These are phyloP conservation scores for Drosophila siamana DNA, from an alignment of 2,888 invertebrate genomes.

Conservation along the genomic window DNA sequence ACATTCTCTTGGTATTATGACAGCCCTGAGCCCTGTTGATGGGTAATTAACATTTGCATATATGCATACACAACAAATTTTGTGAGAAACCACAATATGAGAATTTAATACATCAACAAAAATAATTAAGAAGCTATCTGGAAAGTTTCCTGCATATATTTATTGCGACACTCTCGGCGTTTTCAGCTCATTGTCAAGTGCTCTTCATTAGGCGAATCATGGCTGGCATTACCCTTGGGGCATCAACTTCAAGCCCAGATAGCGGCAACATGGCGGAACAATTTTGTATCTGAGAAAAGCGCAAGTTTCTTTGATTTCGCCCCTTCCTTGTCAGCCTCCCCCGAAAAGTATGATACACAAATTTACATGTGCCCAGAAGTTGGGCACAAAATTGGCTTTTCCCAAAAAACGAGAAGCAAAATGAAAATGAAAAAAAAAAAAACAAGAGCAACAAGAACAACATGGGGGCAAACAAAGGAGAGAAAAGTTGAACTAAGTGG, in stretches of 20 bases:
- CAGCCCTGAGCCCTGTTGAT: background rate
- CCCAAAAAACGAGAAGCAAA: constrained; percentile 15
- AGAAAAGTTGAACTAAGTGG: constrained; percentile 56
- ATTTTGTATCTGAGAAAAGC: constrained; percentile 58
- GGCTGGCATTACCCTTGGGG: constrained; percentile 51
- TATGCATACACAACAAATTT: background rate
- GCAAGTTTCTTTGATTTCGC: constrained; percentile 62
- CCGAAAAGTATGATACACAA: constrained; percentile 35
- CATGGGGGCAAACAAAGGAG: constrained; percentile 47
- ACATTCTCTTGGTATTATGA: background rate
- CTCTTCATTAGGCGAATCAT: constrained; percentile 55
- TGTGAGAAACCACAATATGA: constrained; percentile 24
- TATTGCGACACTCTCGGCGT: constrained; percentile 28
- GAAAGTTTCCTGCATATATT: constrained; percentile 27
- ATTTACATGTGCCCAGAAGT: constrained; percentile 55
- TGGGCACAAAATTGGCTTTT: constrained; percentile 60
- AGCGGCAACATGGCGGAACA: constrained; percentile 10
- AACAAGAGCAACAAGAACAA: constrained; percentile 17
- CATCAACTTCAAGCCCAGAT: constrained; percentile 27
- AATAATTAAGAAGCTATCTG: constrained; percentile 52
- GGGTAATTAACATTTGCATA: constrained; percentile 24
- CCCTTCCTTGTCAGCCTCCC: background rate
- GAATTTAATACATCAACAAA: constrained; percentile 36
- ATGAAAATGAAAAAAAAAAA: background rate
- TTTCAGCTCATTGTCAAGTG: constrained; percentile 12